Evolutionary conservation across 2,888 invertebrate species (phyloP).

Genomic region (Galeruca laticollis): DNA sequence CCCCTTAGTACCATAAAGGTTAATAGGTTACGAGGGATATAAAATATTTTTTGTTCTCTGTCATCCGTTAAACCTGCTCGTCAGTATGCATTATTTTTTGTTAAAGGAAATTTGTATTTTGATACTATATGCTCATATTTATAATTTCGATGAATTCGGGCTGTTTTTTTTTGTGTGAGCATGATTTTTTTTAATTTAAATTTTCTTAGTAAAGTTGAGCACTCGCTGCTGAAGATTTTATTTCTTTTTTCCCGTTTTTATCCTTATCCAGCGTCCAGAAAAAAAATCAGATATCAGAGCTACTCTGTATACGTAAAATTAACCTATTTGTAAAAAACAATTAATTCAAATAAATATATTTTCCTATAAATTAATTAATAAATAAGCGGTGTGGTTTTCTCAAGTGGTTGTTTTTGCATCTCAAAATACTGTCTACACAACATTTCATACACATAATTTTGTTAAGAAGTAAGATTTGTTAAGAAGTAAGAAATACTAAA

Average conservation of each 20-base stretch:
- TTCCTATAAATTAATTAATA: conserved; percentile 1
- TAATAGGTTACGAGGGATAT: too few relatives aligned
- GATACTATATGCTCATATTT: conserved; percentile 31
- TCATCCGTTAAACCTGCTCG: conserved; percentile 26
- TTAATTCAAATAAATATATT: conserved; percentile 9
- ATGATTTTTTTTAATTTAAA: conserved; percentile 26
- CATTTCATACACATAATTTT: too few relatives aligned
- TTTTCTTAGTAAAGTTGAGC: conserved; percentile 13
- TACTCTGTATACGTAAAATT: conserved; percentile 50
- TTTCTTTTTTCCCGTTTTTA: conserved; percentile 22
- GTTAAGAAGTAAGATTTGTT: too few relatives aligned
- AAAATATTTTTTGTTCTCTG: neutral
- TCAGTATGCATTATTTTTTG: conserved; percentile 9
- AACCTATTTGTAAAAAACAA: conserved; percentile 31
- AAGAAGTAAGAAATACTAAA: too few relatives aligned
- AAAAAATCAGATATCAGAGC: conserved; percentile 57
- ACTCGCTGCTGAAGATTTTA: conserved; percentile 9
- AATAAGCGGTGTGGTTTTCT: neutral
- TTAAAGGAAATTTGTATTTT: conserved; percentile 9
- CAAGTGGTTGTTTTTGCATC: neutral
- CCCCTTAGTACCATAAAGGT: too few relatives aligned
- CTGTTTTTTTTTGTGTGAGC: conserved; percentile 32
- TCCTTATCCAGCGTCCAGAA: conserved; percentile 43
- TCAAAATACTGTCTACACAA: neutral
- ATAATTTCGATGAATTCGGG: conserved; percentile 28